Base-by-base conservation (phyloP, 2,888 invertebrate species). In the Tenthredo livida region DNA sequence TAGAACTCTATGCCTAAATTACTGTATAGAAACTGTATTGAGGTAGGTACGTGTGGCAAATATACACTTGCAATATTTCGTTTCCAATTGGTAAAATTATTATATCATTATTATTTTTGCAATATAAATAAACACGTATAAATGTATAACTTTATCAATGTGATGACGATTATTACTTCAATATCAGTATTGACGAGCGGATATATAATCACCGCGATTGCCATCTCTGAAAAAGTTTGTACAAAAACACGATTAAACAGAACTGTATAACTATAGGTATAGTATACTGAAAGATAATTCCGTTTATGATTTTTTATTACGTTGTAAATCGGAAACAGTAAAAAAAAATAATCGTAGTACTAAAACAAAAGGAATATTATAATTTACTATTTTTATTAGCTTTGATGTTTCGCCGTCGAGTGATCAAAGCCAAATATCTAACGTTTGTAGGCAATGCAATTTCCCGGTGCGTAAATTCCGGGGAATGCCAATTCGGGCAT, bases 401-500 rank as follows among this genome's bases (percentile, higher is more conserved):
- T 33, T 15, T 67, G 33, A 67, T 17, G 25, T 43, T 77, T n/a
- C 29, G 15, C 10, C 54, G 77, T 54, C 17, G 9, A 75, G 37
- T 33, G 25, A 21, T 25, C 17, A 33, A 17, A 67, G 67, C 12
- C 33, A 4, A 3, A 29, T 80, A 33, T 33, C 33, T 90, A 93
- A 88, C 92, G 90, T 88, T 94, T 94, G 88, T 95, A 96, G 84
- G 93, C 93, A 87, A 94, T 94, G 89, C 95, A 95, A 86, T 95
- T 95, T 1, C 93, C 93, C 85, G 94, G 94, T 87, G 94, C 94
- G 90, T 93, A 95, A 33, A 95, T 93, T 2, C 95, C 95, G 17
- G 94, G 94, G 10, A 96, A 93, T 0, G 95, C 95, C 83, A 95
- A 94, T 17, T 94, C 93, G 0, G 96, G 96, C 67, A 95, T 89